phyloP scores from a whole-genome alignment of 1,140 invertebrate species.

The Calosoma granatense region DNA sequence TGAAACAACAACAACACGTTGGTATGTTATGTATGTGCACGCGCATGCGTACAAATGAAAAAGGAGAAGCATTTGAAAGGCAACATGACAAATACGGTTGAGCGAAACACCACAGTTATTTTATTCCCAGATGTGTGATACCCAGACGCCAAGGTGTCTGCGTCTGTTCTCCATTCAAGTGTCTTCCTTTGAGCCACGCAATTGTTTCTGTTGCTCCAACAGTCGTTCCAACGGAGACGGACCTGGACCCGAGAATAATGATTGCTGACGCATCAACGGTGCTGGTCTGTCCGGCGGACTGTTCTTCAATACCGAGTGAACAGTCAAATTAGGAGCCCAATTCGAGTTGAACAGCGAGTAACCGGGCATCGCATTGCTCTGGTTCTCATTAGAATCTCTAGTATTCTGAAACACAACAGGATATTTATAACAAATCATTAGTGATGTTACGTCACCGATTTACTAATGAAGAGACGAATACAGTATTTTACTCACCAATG shows the following conservation, averaged over 20 bases:
- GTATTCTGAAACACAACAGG: conserved; percentile 9
- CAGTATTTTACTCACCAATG: neutral
- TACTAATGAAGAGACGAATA: too few relatives aligned
- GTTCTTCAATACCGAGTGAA: conserved; percentile 17
- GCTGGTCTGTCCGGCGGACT: conserved; percentile 9
- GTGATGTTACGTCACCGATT: neutral
- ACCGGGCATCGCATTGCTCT: conserved; percentile 15
- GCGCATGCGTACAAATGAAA: too few relatives aligned
- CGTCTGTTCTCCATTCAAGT: neutral
- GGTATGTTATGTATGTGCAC: too few relatives aligned
- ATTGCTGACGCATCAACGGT: conserved; percentile 41
- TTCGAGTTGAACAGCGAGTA: conserved; percentile 33
- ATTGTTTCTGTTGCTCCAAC: conserved; percentile 67
- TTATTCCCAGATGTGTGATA: too few relatives aligned
- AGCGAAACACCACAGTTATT: too few relatives aligned
- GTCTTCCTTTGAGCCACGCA: conserved; percentile 27
- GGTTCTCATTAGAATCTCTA: neutral
- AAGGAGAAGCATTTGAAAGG: too few relatives aligned
- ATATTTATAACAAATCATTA: conserved; percentile 11
- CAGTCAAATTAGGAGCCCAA: conserved; percentile 28
- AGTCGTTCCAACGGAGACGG: conserved; percentile 69
- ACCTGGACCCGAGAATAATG: conserved; percentile 65
- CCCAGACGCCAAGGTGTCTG: too few relatives aligned
- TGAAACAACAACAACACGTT: too few relatives aligned
- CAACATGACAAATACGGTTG: too few relatives aligned